A percentile compares a stretch with the other conserved stretches of the same genome.
Evolutionary conservation across 2,888 invertebrate genomes (phyloP).

Genomic region (Agapostemon virescens): DNA sequence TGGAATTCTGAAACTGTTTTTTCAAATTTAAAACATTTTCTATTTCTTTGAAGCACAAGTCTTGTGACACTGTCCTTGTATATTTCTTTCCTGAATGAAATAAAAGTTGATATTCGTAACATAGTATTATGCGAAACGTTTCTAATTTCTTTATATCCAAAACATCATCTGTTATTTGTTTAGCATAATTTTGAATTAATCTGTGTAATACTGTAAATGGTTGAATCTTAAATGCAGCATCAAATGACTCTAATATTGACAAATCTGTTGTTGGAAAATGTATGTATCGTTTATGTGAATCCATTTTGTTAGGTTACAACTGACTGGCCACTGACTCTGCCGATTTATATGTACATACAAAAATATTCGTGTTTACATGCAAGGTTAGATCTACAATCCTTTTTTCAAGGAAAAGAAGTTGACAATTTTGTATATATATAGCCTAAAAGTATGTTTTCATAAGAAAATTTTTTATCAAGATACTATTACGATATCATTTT

Average conservation of each 20-base stretch:
- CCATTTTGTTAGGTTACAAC: conserved; percentile 61
- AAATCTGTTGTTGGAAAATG: conserved; percentile 58
- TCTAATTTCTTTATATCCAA: conserved; percentile 57
- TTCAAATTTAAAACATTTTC: conserved; percentile 34
- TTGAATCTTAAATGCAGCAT: conserved; percentile 33
- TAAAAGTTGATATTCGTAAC: conserved; percentile 67
- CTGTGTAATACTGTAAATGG: conserved; percentile 36
- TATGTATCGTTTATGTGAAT: conserved; percentile 69
- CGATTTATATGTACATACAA: background rate
- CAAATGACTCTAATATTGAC: conserved; percentile 57
- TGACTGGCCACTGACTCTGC: background rate
- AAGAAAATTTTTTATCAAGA: background rate
- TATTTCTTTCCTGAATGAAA: conserved; percentile 23
- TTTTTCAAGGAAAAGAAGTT: background rate
- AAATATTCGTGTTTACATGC: background rate
- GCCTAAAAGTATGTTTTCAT: background rate
- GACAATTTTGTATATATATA: background rate
- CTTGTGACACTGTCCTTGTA: background rate
- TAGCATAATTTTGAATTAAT: conserved; percentile 47
- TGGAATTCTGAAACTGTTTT: conserved; percentile 8
- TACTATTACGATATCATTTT: background rate
- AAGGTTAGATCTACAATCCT: background rate
- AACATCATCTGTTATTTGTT: conserved; percentile 45
- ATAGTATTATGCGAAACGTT: conserved; percentile 64
- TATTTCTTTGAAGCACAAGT: conserved; percentile 46